Conservation (phyloP, 1,140 invertebrate species). For the Drosophila ambigua region DNA sequence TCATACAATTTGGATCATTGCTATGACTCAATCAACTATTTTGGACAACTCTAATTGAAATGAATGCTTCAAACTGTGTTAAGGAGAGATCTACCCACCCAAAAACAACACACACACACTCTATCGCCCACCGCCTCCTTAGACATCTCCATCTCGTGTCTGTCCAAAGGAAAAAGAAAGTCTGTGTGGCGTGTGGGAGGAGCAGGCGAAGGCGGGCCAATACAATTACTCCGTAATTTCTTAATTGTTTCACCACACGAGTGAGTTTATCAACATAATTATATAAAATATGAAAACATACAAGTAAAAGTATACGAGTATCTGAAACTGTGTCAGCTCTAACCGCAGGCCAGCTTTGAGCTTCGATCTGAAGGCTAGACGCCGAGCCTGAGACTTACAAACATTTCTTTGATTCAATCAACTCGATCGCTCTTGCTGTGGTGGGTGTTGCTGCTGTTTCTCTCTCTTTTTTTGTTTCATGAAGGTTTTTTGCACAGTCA, state of each 20-base stretch:
- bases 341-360: slow-evolving; percentile 40
- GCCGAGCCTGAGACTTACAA: slow-evolving; percentile 24
- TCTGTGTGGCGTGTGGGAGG: too few relatives aligned
- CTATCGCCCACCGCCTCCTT: too few relatives aligned
- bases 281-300: slow-evolving; percentile 27
- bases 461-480: slow-evolving; percentile 16
- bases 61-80: too few relatives aligned
- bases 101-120: too few relatives aligned
- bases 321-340: slow-evolving; percentile 48
- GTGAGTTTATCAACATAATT: slow-evolving; percentile 29
- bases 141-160: too few relatives aligned
- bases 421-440: slow-evolving; percentile 8
- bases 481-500: slow-evolving; percentile 42
- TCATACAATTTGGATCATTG: too few relatives aligned
- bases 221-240: slow-evolving; percentile 50
- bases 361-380: slow-evolving; percentile 41
- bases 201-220: slow-evolving; percentile 1
- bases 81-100: too few relatives aligned
- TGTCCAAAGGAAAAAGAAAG: too few relatives aligned
- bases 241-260: slow-evolving; percentile 44
- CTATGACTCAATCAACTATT: too few relatives aligned
- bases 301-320: slow-evolving; percentile 47
- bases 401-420: slow-evolving; percentile 53
- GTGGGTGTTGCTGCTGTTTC: slow-evolving; percentile 37
- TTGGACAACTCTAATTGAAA: too few relatives aligned